These are phyloP conservation scores for Callimorpha dominula DNA, from an alignment of 2,888 invertebrate species.

Conservation along the genomic window DNA sequence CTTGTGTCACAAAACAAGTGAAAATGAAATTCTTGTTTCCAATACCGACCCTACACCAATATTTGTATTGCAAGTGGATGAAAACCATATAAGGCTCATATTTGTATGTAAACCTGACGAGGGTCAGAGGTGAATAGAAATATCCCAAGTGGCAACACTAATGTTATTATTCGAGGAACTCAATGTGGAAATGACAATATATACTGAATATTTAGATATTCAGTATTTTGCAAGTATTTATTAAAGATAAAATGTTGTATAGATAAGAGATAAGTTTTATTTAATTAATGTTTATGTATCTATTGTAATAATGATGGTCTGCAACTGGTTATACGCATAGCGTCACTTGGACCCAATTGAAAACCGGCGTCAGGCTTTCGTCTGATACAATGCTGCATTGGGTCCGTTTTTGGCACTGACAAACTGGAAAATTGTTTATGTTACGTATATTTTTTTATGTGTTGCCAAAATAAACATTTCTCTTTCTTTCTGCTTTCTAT, in stretches of 20 bases:
- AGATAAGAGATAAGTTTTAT: too few relatives aligned
- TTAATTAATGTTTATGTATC: too few relatives aligned
- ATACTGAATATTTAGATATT: background rate
- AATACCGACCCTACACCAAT: slow-evolving; percentile 23
- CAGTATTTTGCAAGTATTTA: background rate
- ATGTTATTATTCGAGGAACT: slow-evolving; percentile 23
- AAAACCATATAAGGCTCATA: slow-evolving; percentile 40
- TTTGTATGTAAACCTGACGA: slow-evolving; percentile 33
- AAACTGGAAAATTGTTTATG: too few relatives aligned
- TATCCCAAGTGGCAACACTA: slow-evolving; percentile 23
- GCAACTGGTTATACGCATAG: too few relatives aligned
- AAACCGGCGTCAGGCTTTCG: too few relatives aligned
- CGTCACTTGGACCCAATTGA: too few relatives aligned
- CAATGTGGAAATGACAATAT: slow-evolving; percentile 20
- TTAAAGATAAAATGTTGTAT: background rate
- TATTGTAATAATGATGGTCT: too few relatives aligned
- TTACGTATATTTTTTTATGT: too few relatives aligned
- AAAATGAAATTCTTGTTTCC: slow-evolving; percentile 17
- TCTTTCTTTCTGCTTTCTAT: too few relatives aligned
- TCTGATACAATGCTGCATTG: too few relatives aligned
- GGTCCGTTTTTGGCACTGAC: too few relatives aligned
- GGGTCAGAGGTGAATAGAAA: slow-evolving; percentile 41
- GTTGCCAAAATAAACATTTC: too few relatives aligned
- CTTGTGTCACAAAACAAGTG: slow-evolving; percentile 8
- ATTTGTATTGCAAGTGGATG: slow-evolving; percentile 41